Base-by-base conservation (phyloP, 1,140 invertebrate genomes). In the Bombus sibiricus region DNA sequence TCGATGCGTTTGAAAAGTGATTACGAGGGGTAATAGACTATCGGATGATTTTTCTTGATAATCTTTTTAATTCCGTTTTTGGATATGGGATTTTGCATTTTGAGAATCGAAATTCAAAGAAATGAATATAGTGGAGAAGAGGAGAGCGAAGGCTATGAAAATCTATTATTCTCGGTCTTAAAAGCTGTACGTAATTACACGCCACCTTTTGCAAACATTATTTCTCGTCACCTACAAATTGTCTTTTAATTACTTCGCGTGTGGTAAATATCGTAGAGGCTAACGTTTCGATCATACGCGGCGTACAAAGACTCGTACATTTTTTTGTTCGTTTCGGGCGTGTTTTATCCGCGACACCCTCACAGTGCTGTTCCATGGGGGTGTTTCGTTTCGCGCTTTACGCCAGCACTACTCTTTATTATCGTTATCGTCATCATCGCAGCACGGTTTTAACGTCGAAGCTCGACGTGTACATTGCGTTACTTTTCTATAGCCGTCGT, bases 391-490 rank as follows among this genome's bases (percentile, higher is more conserved):
- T 66, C 71, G n/a, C 39, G 75, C 78, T 57, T 66, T 66, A 62
- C 68, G 18, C 69, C 41, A 41, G 10, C n/a, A 32, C 34, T 37
- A n/a, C 77, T 81, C 88, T 89, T 90, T 90, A 84, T 90, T 90
- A 90, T 90, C 87, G 89, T 89, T 90, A 90, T 90, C 88, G 81
- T 88, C 85, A 79, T 90, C 88, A 62, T 76, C 57, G 62, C 37
- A 22, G 43, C 47, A 73, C 81, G 68, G 81, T 87, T 88, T 84
- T 84, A 90, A 84, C 82, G 85, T 80, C 88, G 88, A 83, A 80
- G 28, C 83, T 18, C 78, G 81, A 66, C 84, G 69, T 71, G 75
- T 62, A 25, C 73, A 43, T 80, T 71, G 83, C 84, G 47, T 85
- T 79, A 83, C 85, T 89, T 86, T 89, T 86, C 88, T 89, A 89